Evolutionary conservation across 2,113 vertebrate species (phyloP).

Genomic region (Orthonyx spaldingii): DNA sequence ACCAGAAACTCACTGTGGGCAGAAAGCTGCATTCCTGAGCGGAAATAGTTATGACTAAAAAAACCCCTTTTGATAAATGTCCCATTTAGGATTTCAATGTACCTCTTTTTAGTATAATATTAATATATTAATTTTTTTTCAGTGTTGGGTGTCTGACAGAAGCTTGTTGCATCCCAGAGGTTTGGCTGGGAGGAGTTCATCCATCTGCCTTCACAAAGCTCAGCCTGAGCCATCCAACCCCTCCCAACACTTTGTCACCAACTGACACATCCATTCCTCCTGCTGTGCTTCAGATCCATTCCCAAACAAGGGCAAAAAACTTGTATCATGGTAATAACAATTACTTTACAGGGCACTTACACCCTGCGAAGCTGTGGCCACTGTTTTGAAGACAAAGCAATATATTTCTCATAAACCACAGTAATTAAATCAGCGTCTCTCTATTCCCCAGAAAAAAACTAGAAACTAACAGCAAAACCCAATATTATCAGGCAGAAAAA

Average conservation of each 20-base stretch:
- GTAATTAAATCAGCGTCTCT: neutral
- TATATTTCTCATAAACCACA: neutral
- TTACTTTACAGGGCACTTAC: neutral
- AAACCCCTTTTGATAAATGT: neutral
- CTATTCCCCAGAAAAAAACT: neutral
- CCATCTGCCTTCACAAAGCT: neutral
- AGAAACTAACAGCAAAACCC: neutral
- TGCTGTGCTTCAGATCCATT: neutral
- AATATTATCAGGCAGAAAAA: neutral
- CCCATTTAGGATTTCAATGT: neutral
- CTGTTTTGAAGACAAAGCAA: neutral
- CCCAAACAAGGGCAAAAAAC: neutral
- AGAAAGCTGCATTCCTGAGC: neutral
- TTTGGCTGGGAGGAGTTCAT: neutral
- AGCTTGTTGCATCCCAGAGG: neutral
- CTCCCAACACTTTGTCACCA: neutral
- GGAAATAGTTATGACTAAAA: neutral
- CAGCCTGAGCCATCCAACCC: neutral
- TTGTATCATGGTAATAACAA: neutral
- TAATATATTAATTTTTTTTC: neutral
- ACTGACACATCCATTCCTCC: neutral
- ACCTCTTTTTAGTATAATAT: neutral
- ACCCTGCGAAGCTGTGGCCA: neutral
- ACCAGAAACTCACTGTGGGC: neutral
- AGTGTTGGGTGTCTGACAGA: neutral